These are phyloP conservation scores for Aphelocoma californica DNA, from an alignment of 2,797 vertebrate genomes.

Conservation along the genomic window DNA sequence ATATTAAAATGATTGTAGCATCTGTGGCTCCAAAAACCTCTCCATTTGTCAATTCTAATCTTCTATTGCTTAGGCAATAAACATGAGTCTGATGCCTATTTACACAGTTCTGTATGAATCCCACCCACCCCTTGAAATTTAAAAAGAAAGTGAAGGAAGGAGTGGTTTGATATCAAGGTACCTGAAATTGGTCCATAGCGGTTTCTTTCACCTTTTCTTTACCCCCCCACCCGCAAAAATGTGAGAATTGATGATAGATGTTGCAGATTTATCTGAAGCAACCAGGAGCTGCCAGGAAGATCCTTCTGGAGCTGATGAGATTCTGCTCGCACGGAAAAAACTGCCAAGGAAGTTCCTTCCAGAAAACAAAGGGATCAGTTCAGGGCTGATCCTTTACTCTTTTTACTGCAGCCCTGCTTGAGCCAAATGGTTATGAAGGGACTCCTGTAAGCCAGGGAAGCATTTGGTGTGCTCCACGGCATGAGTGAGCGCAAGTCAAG, in stretches of 20 bases:
- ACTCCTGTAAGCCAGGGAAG: neutral
- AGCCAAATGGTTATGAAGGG: neutral
- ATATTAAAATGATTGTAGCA: conserved; percentile 72
- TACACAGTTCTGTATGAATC: neutral
- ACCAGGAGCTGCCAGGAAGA: neutral
- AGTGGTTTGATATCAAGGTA: neutral
- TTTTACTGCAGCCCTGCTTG: neutral
- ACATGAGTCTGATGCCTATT: conserved; percentile 59
- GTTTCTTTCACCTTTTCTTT: neutral
- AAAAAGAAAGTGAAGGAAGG: neutral
- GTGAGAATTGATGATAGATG: neutral
- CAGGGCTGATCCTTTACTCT: neutral
- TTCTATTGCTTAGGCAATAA: conserved; percentile 67
- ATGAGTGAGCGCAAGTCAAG: neutral
- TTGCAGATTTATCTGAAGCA: neutral
- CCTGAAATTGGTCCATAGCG: neutral
- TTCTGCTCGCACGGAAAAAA: neutral
- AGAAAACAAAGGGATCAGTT: neutral
- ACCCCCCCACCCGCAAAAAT: neutral
- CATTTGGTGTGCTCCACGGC: neutral
- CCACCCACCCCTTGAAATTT: neutral
- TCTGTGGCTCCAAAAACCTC: conserved; percentile 65
- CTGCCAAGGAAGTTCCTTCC: neutral
- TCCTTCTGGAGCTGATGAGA: neutral
- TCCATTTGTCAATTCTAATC: conserved; percentile 63